These are phyloP conservation scores for Meleagris gallopavo DNA, from an alignment of 2,113 vertebrate genomes.

Conservation along the genomic window DNA sequence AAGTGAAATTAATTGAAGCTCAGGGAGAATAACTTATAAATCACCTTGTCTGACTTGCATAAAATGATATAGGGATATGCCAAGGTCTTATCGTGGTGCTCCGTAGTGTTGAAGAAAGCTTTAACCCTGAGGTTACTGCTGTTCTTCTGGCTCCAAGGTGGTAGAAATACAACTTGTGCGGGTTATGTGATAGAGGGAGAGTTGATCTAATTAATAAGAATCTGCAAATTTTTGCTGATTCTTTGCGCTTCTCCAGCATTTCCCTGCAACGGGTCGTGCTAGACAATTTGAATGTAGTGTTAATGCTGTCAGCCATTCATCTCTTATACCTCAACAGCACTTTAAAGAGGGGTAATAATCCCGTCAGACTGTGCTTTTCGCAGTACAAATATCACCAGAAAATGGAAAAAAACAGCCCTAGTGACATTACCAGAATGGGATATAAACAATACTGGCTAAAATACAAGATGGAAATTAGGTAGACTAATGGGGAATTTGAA, in stretches of 20 bases:
- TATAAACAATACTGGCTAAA: conserved; percentile 44
- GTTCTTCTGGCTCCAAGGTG: background rate
- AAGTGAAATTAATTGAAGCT: conserved; percentile 75
- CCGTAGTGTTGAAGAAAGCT: conserved; percentile 8
- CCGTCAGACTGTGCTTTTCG: background rate
- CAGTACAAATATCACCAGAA: conserved; percentile 13
- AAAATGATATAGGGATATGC: conserved; percentile 54
- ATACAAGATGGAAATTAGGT: conserved; percentile 43
- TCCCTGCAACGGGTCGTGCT: background rate
- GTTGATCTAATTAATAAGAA: background rate
- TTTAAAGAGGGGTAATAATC: conserved; percentile 18
- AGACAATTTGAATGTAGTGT: background rate
- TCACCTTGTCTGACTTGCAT: conserved; percentile 58
- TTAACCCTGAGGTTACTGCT: conserved; percentile 45
- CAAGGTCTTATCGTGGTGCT: background rate
- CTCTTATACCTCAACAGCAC: background rate
- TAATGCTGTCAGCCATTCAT: background rate
- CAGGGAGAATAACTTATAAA: conserved; percentile 73
- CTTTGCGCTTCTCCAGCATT: background rate
- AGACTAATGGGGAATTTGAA: conserved; percentile 27
- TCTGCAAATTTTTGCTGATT: background rate
- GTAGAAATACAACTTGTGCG: conserved; percentile 37
- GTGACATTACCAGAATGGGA: background rate
- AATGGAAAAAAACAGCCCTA: background rate
- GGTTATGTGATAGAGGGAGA: background rate